Evolutionary conservation across 2,888 invertebrate genomes (phyloP), one percentile per base, ranked within the genome.

Genomic region (Hyalella azteca): DNA sequence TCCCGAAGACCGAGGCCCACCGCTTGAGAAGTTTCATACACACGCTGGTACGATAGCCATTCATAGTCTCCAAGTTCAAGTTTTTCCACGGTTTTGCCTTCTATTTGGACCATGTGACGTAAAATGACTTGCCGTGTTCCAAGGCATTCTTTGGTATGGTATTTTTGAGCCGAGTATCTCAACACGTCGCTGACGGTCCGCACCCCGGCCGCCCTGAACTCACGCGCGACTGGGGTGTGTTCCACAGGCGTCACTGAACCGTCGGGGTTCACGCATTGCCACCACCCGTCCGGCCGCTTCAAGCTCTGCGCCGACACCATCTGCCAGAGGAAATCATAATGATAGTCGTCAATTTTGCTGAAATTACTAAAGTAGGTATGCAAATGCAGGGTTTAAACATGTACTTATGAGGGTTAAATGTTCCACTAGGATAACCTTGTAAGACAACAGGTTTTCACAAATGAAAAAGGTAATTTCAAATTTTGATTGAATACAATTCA

Each of bases 111-210:
- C 88, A 98, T 98, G 87, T 98, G 96, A 87, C 97, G 95, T 88
- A 97, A 97, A 73, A 97, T 90, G 86, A 97, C 93, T 86, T 95
- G 92, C 79, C 98, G 91, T 0, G 96, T 96, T 78, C 97, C 98
- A 85, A 97, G 91, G 86, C 95, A 96, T 79, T 91, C 91, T 86
- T 93, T 93, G 75, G 91, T 90, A 13, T 91, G 90, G 89, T 94
- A 94, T 85, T 92, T 91, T 85, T 91, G 91, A 54, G 93, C 91
- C 45, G 95, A 93, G 87, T 93, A 93, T 36, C 91, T 91, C 86
- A 97, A 91, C 90, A 97, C 92, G 88, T 93, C 81, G 32, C 54
- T 22, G 29, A 84, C 54, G 19, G 82, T 84, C 7, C 73, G 66
- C 26, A 84, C 84, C 15, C 78, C 78, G 11, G 81, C 82, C n/a